Percentiles rank a stretch among this genome's conserved stretches.
These are phyloP conservation scores for Otus scops DNA, from an alignment of 2,797 vertebrate genomes.

Conservation along the genomic window DNA sequence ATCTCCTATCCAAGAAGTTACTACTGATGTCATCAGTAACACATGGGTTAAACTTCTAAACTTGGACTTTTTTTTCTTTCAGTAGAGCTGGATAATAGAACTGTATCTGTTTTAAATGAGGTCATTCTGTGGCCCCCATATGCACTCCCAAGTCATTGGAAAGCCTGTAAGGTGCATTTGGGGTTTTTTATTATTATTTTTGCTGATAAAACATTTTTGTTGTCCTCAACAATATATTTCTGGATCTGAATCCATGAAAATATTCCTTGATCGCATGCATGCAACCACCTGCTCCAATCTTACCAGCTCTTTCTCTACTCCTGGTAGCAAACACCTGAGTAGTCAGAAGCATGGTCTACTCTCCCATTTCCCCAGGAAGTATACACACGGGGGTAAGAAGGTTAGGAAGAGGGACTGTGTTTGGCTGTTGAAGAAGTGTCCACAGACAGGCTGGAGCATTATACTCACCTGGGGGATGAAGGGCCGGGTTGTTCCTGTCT, in stretches of 20 bases:
- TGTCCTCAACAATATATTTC: background rate
- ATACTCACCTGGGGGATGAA: slow-evolving; percentile 57
- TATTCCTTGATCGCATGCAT: background rate
- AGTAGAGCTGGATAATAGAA: background rate
- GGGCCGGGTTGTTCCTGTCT: background rate
- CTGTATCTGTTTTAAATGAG: background rate
- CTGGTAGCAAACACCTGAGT: background rate
- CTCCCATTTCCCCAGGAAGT: background rate
- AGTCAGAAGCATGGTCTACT: background rate
- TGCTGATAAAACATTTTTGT: background rate
- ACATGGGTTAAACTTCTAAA: background rate
- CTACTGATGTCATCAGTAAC: background rate
- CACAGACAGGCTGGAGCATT: background rate
- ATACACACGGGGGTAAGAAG: background rate
- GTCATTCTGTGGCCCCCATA: background rate
- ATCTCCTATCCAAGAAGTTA: background rate
- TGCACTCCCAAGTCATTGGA: background rate
- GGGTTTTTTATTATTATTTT: background rate
- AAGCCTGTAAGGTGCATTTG: background rate
- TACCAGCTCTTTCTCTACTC: background rate
- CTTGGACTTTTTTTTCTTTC: background rate
- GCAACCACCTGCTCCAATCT: background rate
- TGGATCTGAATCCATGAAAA: background rate
- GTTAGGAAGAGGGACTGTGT: background rate
- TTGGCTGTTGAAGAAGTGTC: background rate